These are phyloP conservation scores for Tinea trinotella DNA, from an alignment of 2,888 invertebrate species.

Conservation along the genomic window DNA sequence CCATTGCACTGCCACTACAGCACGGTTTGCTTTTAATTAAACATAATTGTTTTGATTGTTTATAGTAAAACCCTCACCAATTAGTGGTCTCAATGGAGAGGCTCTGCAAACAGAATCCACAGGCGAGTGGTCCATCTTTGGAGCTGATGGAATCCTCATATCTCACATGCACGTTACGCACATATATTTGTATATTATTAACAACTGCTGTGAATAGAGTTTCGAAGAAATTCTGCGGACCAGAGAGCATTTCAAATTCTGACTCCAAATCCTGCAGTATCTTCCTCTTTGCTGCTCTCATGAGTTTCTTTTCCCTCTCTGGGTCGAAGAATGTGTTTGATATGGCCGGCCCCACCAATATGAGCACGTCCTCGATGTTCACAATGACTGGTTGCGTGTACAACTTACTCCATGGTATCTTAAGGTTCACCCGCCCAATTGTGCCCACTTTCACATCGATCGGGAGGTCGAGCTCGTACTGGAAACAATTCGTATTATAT, in stretches of 20 bases:
- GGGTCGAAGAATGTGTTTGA: constrained; percentile 78
- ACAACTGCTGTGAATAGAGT: constrained; percentile 81
- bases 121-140: constrained; percentile 76
- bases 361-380: constrained; percentile 82
- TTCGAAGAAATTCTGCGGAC: constrained; percentile 79
- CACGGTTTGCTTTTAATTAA: too few species aligned
- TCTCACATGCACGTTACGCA: constrained; percentile 84
- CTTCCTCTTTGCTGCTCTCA: constrained; percentile 80
- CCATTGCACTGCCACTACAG: too few species aligned
- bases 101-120: constrained; percentile 83
- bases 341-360: constrained; percentile 83
- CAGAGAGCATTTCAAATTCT: constrained; percentile 71
- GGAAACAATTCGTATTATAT: constrained; percentile 35
- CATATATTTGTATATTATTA: constrained; percentile 84
- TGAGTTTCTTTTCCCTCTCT: constrained; percentile 79
- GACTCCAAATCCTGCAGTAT: constrained; percentile 78
- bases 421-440: constrained; percentile 80
- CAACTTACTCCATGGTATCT: constrained; percentile 85
- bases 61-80: constrained; percentile 57
- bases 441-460: constrained; percentile 87
- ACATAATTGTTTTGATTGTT: too few species aligned
- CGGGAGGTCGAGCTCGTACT: constrained; percentile 86
- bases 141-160: constrained; percentile 84
- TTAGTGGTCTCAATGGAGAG: constrained; percentile 86
- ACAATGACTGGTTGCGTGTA: constrained; percentile 82